Evolutionary conservation across 2,113 vertebrate species (phyloP), one percentile per base, ranked within the genome.

Genomic region (Tragelaphus buxtoni): DNA sequence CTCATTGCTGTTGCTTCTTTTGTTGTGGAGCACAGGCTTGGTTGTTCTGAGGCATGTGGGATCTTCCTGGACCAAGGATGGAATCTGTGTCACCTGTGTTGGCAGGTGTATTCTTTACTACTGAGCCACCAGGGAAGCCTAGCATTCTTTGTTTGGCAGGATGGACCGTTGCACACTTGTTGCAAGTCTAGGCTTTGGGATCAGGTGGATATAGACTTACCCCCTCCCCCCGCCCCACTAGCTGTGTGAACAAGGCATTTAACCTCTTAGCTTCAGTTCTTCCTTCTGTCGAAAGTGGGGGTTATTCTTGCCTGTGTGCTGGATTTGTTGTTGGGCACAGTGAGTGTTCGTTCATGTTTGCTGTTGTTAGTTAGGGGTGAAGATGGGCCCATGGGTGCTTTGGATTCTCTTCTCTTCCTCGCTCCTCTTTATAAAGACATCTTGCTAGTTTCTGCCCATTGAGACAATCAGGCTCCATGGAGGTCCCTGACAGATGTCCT

Each of bases 401-500:
- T 74, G 1, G 2, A 32, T 39, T 89, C 56, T 77, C 79, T 9
- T 76, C 87, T 55, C 88, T 39, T 79, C 51, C 58, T n/a, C 39
- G 13, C 79, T 95, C 42, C 7, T 22, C 58, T 88, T 88, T n/a
- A 39, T 91, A 83, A 87, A 92, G 82, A 77, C 58, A 61, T 76
- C 87, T 95, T 61, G 63, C 79, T 95, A 86, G 74, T 94, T 97
- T 96, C 65, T 96, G 49, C 91, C 85, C 83, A 91, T 69, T 91
- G 93, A 96, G 96, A 97, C 80, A 95, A 56, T 91, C 89, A 32
- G 30, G 35, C 84, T 89, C 91, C 93, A 49, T 2, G 5, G 58
- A 91, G 95, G 91, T 87, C 56, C 79, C 96, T 91, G 91, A 96
- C 92, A 96, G 95, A 90, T 92, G 90, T 90, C 91, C 87, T 94